These are phyloP conservation scores for Listronotus bonariensis DNA, from an alignment of 1,140 invertebrate genomes.

Conservation along the genomic window DNA sequence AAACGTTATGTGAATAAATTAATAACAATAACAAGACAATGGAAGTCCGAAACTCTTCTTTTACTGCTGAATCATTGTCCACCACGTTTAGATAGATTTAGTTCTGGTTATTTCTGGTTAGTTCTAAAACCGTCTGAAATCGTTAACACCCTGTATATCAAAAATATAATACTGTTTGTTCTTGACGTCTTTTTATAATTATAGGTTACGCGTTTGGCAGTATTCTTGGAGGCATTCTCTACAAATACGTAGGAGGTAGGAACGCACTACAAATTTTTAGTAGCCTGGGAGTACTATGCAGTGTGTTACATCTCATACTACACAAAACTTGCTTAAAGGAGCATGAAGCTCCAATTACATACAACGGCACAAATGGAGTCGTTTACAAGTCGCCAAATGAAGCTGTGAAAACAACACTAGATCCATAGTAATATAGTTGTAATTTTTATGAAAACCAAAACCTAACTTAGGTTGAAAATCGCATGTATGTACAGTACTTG, in stretches of 20 bases:
- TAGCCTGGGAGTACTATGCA: constrained; percentile 57
- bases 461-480: no score
- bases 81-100: no score
- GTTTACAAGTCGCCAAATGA: constrained; percentile 56
- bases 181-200: constrained; percentile 12
- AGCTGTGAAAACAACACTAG: constrained; percentile 40
- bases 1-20: no score
- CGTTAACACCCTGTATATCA: no score
- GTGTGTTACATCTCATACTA: constrained; percentile 60
- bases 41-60: no score
- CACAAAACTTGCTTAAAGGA: constrained; percentile 57
- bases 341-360: constrained; percentile 30
- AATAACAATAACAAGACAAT: no score
- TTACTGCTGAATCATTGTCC: no score
- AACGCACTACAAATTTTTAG: constrained; percentile 62
- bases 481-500: no score
- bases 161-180: no score
- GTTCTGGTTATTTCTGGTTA: no score
- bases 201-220: constrained; percentile 67
- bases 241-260: constrained; percentile 62
- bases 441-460: no score
- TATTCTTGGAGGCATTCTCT: constrained; percentile 64
- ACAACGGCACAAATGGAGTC: constrained; percentile 35
- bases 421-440: neutral
- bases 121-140: no score